Evolutionary conservation across 2,888 invertebrate species (phyloP), one percentile per base, ranked within the genome.

Genomic region (Xanthorhoe spadicearia): DNA sequence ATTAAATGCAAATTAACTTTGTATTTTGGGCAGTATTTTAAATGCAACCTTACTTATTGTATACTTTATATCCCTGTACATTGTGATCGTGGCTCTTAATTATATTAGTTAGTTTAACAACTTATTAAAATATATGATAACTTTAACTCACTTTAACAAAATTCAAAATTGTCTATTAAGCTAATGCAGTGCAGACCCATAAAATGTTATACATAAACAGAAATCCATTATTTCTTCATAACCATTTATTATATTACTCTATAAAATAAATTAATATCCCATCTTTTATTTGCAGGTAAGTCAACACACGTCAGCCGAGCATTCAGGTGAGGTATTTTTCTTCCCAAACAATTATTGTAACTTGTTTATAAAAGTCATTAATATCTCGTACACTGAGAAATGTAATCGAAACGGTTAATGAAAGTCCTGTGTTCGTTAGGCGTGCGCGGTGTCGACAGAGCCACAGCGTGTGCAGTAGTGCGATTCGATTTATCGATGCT

Each of bases 361-460:
- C 78, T 85, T 83, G 83, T 86, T 86, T 81, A 82, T 84, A 83
- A 87, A 87, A 84, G 80, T 86, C 83, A 87, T 89, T 87, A 85
- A 88, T 87, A 86, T 80, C 74, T 77, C 75, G 78, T 79, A 80
- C 79, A 81, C 76, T 73, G 78, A 75, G 73, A 82, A 83, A 80
- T 78, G 83, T 84, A 89, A 89, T 89, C 86, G 84, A 87, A 66
- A 67, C 81, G 74, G 77, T 82, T 83, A 86, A 88, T 86, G 83
- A 85, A 86, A 84, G 82, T 80, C 77, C 77, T 61, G 64, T 74
- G 83, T 87, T 89, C 88, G 86, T 87, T 88, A 88, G 85, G 77
- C 78, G 69, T 66, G 74, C 78, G 77, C 76, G 66, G 76, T 74
- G 81, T 77, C 80, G 82, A 82, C 82, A 79, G 73, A 67, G 53